Evolutionary conservation across 1,140 invertebrate genomes (phyloP).

Genomic region (Conus ventricosus): DNA sequence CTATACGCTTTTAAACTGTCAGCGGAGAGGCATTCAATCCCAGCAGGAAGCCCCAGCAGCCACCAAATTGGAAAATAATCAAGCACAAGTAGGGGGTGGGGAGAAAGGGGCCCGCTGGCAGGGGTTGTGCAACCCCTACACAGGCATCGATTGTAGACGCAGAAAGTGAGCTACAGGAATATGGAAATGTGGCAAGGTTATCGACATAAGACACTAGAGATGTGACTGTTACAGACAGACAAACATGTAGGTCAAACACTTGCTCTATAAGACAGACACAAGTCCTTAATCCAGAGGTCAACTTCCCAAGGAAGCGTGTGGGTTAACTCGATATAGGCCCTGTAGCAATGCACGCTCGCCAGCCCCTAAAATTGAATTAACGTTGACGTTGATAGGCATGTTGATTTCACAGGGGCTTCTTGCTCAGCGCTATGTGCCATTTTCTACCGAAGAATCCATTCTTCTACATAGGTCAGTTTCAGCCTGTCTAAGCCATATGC

Average conservation of each 20-base stretch:
- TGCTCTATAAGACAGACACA: not conserved
- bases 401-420: too few species aligned
- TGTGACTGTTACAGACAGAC: not conserved
- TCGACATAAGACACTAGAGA: not conserved
- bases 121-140: not conserved
- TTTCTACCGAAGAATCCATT: not conserved
- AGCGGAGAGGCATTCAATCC: constrained; percentile 3
- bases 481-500: not conserved
- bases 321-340: not conserved
- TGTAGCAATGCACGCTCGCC: not conserved
- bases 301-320: constrained; percentile 10
- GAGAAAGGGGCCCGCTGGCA: not conserved
- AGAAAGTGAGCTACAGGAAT: not conserved
- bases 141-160: too few species aligned
- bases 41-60: constrained; percentile 17
- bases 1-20: constrained; percentile 10
- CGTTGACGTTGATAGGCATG: too few species aligned
- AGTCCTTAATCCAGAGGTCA: not conserved
- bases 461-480: too few species aligned
- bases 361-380: not conserved
- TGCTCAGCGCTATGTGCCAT: not conserved
- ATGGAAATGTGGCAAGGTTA: not conserved
- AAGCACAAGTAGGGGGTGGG: not conserved
- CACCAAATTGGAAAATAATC: constrained; percentile 15
- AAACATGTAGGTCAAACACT: constrained; percentile 13